Percentiles rank a stretch among this genome's conserved stretches.
phyloP scores from a whole-genome alignment of 2,113 vertebrate genomes.

The Apeltes quadracus region DNA sequence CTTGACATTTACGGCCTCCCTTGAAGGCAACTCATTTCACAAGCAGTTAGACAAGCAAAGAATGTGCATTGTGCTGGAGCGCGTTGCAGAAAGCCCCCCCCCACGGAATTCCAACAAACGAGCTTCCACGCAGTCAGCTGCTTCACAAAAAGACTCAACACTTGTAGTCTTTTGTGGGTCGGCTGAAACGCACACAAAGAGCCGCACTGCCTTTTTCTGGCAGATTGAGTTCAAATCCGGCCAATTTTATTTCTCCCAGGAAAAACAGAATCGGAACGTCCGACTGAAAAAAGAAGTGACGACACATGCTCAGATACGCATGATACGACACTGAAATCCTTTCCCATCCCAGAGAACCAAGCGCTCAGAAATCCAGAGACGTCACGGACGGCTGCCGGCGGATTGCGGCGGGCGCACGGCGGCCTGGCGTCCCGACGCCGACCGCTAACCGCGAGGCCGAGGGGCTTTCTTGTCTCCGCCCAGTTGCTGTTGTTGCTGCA shows the following conservation, averaged over 20 bases:
- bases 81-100: slow-evolving; percentile 47
- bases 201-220: too few species aligned
- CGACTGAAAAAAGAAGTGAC: too few species aligned
- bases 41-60: background rate
- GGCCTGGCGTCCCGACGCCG: background rate
- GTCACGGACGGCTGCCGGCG: slow-evolving; percentile 35
- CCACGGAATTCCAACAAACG: background rate
- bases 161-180: too few species aligned
- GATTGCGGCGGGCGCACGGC: slow-evolving; percentile 23
- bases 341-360: background rate
- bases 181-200: too few species aligned
- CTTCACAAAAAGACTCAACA: too few species aligned
- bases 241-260: too few species aligned
- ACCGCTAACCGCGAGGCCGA: background rate
- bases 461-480: slow-evolving; percentile 6
- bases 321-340: background rate
- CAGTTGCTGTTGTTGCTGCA: slow-evolving; percentile 10
- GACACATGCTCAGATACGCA: too few species aligned
- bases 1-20: background rate
- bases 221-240: too few species aligned
- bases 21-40: slow-evolving; percentile 27
- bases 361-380: slow-evolving; percentile 35
- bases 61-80: slow-evolving; percentile 1
- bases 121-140: slow-evolving; percentile 28
- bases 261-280: too few species aligned